phyloP scores from a whole-genome alignment of 2,797 vertebrate genomes.

The Coracias cyanogaster region DNA sequence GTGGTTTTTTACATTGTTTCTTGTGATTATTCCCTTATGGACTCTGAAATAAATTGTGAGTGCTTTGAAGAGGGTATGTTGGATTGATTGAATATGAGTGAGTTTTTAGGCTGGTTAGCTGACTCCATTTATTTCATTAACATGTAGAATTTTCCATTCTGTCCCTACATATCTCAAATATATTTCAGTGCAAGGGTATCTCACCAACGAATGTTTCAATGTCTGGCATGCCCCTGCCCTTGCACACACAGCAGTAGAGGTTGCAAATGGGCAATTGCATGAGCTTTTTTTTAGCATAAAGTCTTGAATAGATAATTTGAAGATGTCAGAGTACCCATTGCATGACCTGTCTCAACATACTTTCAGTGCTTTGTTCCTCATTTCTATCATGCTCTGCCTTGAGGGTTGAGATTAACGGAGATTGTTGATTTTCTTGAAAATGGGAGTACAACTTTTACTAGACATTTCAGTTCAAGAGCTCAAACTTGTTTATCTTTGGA shows the following conservation, averaged over 20 bases:
- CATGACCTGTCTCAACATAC: neutral
- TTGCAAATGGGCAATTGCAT: neutral
- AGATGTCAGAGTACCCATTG: neutral
- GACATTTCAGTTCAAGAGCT: neutral
- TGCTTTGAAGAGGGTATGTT: neutral
- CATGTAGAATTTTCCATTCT: neutral
- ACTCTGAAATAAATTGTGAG: neutral
- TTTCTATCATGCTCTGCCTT: neutral
- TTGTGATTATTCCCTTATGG: conserved; percentile 7
- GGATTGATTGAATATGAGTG: neutral
- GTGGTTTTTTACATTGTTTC: neutral
- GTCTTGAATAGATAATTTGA: neutral
- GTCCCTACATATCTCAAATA: neutral
- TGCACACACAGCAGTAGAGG: neutral
- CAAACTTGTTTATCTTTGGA: neutral
- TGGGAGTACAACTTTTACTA: neutral
- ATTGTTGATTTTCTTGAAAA: neutral
- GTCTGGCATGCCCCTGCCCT: neutral
- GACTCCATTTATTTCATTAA: neutral
- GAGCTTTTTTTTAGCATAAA: neutral
- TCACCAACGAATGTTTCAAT: neutral
- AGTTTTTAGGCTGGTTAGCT: neutral
- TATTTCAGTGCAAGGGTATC: neutral
- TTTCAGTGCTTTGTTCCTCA: neutral
- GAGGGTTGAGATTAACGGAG: neutral